phyloP scores from a whole-genome alignment of 1,140 invertebrate genomes.

The Ostrea edulis region DNA sequence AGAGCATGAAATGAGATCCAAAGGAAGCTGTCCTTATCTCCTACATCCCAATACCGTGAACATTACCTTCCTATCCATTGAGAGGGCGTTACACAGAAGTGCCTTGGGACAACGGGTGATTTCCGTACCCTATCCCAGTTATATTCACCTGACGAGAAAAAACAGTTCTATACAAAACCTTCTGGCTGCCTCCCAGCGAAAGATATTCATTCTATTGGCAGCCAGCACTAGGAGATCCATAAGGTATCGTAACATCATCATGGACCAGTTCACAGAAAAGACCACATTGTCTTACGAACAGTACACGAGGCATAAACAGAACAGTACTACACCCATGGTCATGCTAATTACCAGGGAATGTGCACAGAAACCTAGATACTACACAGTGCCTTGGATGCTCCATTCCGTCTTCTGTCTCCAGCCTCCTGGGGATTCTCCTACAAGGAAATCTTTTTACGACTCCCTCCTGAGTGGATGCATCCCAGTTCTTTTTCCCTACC shows the following conservation, averaged over 20 bases:
- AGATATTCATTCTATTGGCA: constrained; percentile 63
- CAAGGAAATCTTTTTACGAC: constrained; percentile 73
- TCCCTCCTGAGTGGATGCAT: constrained; percentile 70
- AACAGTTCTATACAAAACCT: constrained; percentile 8
- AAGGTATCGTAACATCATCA: constrained; percentile 55
- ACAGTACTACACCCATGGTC: constrained; percentile 35
- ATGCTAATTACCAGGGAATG: constrained; percentile 68
- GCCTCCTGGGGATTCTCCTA: constrained; percentile 70
- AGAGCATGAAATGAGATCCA: constrained; percentile 61
- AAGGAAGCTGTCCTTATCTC: constrained; percentile 58
- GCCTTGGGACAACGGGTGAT: constrained; percentile 42
- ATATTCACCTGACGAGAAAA: constrained; percentile 57
- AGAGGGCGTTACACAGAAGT: constrained; percentile 52
- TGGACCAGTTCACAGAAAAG: constrained; percentile 63
- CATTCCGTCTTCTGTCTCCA: constrained; percentile 70
- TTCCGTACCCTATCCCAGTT: constrained; percentile 70
- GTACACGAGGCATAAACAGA: background rate
- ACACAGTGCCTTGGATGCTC: constrained; percentile 68
- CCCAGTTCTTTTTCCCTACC: constrained; percentile 66
- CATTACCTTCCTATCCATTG: constrained; percentile 64
- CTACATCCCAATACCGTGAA: constrained; percentile 44
- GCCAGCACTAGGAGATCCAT: constrained; percentile 53
- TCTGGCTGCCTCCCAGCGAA: constrained; percentile 46
- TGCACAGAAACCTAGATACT: constrained; percentile 43
- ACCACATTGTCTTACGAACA: constrained; percentile 47